Conservation (phyloP, 2,888 invertebrate genomes). For the Hypsopygia costalis region DNA sequence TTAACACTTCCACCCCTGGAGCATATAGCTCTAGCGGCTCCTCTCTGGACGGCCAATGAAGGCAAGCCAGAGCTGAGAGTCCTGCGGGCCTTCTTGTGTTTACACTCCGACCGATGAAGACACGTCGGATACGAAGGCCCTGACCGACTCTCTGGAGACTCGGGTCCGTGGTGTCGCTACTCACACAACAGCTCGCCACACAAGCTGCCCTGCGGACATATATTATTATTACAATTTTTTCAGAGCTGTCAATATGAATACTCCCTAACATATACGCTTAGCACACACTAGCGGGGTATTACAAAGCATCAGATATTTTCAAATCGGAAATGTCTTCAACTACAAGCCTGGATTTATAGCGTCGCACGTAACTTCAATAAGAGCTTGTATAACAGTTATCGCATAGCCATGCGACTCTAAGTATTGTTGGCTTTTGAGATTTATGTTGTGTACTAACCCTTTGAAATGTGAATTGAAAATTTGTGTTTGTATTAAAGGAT, state of each 20-base stretch:
- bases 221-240: no score
- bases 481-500: slow-evolving; percentile 20
- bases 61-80: no score
- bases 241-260: slow-evolving; percentile 4
- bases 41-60: no score
- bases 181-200: no score
- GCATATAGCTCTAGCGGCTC: no score
- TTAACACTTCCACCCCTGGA: no score
- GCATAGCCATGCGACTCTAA: slow-evolving; percentile 43
- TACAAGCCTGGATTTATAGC: slow-evolving; percentile 62
- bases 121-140: no score
- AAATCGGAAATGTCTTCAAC: slow-evolving; percentile 63
- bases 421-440: slow-evolving; percentile 49
- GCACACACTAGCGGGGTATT: slow-evolving; percentile 38
- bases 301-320: slow-evolving; percentile 66
- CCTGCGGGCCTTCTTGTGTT: no score
- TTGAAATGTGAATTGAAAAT: slow-evolving; percentile 1
- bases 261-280: slow-evolving; percentile 19
- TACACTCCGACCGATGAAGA: no score
- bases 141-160: no score
- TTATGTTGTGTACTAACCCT: slow-evolving; percentile 31
- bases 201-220: no score
- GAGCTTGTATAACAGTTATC: slow-evolving; percentile 70
- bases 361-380: slow-evolving; percentile 50
- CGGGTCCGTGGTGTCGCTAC: no score